Evolutionary conservation across 92 coral and sea anemone species (phyloP).

Genomic region (Desmophyllum pertusum): DNA sequence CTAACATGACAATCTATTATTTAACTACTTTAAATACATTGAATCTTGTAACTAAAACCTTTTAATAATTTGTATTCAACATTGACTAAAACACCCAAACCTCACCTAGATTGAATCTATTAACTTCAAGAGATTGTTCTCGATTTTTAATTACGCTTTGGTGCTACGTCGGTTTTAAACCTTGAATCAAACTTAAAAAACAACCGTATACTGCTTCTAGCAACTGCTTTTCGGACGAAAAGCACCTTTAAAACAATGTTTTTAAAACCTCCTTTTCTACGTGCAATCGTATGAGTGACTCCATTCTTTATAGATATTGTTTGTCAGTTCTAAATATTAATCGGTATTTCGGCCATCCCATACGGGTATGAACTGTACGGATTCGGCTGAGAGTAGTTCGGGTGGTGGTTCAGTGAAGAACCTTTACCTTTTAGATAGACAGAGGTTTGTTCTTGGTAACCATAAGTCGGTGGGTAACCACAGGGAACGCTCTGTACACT

Average conservation of each 20-base stretch:
- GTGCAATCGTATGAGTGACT: not conserved
- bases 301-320: slow-evolving; percentile 14
- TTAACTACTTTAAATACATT: slow-evolving; percentile 29
- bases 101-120: slow-evolving; percentile 38
- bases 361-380: slow-evolving; percentile 83
- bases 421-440: slow-evolving; percentile 83
- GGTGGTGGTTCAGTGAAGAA: slow-evolving; percentile 74
- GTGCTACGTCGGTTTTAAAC: slow-evolving; percentile 37
- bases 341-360: slow-evolving; percentile 88
- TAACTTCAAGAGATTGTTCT: slow-evolving; percentile 40
- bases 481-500: slow-evolving; percentile 75
- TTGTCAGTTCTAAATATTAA: slow-evolving; percentile 45
- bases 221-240: not conserved
- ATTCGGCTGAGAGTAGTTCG: slow-evolving; percentile 84
- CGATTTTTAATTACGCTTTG: slow-evolving; percentile 14
- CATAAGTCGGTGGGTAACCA: slow-evolving; percentile 77
- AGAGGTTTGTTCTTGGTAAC: slow-evolving; percentile 85
- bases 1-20: not conserved
- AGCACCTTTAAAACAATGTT: not conserved
- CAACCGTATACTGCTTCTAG: slow-evolving; percentile 19
- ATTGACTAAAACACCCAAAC: slow-evolving; percentile 22
- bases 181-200: slow-evolving; percentile 31
- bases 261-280: not conserved
- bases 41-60: slow-evolving; percentile 19
- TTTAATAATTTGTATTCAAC: slow-evolving; percentile 12